A percentile compares a stretch with the other conserved stretches of the same genome.
Evolutionary conservation across 2,888 invertebrate genomes (phyloP).

Genomic region (Hirtodrosophila cameraria): DNA sequence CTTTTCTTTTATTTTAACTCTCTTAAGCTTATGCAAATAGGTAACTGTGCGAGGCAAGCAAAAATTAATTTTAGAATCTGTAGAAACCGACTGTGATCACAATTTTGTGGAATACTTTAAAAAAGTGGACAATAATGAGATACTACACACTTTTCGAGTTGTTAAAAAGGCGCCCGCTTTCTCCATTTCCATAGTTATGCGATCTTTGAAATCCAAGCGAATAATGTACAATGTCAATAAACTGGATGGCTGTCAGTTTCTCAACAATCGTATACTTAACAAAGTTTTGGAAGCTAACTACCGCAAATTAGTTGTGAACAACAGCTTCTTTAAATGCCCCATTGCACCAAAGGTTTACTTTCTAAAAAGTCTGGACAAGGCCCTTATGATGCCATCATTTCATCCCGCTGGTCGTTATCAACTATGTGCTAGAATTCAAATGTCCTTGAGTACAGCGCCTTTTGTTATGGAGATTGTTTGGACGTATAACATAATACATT

Average conservation of each 20-base stretch:
- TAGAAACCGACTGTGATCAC: constrained; percentile 36
- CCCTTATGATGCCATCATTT: constrained; percentile 1
- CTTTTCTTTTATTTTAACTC: not conserved
- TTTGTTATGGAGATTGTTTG: constrained; percentile 35
- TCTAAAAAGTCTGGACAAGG: constrained; percentile 14
- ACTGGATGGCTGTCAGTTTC: constrained; percentile 42
- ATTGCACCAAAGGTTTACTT: constrained; percentile 30
- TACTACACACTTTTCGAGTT: constrained; percentile 26
- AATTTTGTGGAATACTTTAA: constrained; percentile 32
- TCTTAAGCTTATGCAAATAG: not conserved
- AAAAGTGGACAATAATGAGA: not conserved
- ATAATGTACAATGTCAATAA: constrained; percentile 19
- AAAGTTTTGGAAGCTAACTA: constrained; percentile 10
- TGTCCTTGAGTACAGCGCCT: not conserved
- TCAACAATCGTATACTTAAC: constrained; percentile 33
- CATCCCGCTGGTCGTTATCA: constrained; percentile 35
- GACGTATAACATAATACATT: constrained; percentile 18
- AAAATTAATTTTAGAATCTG: constrained; percentile 1
- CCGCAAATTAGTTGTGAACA: constrained; percentile 18
- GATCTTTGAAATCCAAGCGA: not conserved
- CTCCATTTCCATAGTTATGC: constrained; percentile 11
- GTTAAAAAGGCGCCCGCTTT: constrained; percentile 4
- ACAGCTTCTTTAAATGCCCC: constrained; percentile 22
- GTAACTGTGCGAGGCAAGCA: constrained; percentile 6
- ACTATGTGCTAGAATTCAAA: not conserved